Base-by-base conservation (phyloP, 2,888 invertebrate species). In the Crocallis elinguaria region DNA sequence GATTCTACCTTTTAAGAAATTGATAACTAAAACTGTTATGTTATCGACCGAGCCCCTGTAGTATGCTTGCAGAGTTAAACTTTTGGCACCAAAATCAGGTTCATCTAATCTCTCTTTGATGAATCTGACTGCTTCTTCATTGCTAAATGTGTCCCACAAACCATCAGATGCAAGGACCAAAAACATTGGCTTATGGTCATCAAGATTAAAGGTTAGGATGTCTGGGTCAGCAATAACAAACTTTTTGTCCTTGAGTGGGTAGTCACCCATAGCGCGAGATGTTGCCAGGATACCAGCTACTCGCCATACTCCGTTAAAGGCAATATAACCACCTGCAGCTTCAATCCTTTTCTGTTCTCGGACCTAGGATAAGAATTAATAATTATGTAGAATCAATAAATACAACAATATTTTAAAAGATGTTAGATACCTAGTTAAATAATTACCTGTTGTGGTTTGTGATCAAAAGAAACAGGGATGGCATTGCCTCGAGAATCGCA, bases 141-240 rank as follows among this genome's bases (percentile, higher is more conserved):
- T 98, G 33, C 95, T 93, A 81, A 98, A 98, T 13, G 97, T 98
- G 81, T 99, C 99, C 98, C 98, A 99, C 23, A 99, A 92, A 1
- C 99, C 99, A 91, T 99, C 99, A 0, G 98, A 97, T 9, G 98
- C 99, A 52, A 99, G 92, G 57, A 99, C 95, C 66, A 98, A 87
- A 85, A 99, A 99, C 91, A 95, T 94, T 0, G 98, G 98, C 75
- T 95, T 95, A 75, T 96, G 95, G 83, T 97, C 96, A 52, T 93
- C 93, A 51, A 98, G 90, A 84, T 98, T 96, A 78, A 98, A 98
- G 21, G 97, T 96, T 68, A 98, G 91, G 66, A 99, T 97, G 81
- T 99, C 98, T 5, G 99, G 99, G 82, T 98, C 97, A 2, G 98
- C 98, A 65, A 98, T 98, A 49, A 99, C 96, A 75, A 98, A 94